Percentiles rank a stretch among this genome's conserved stretches.
Evolutionary conservation across 2,797 vertebrate species (phyloP).

Genomic region (Cyclura pinguis): DNA sequence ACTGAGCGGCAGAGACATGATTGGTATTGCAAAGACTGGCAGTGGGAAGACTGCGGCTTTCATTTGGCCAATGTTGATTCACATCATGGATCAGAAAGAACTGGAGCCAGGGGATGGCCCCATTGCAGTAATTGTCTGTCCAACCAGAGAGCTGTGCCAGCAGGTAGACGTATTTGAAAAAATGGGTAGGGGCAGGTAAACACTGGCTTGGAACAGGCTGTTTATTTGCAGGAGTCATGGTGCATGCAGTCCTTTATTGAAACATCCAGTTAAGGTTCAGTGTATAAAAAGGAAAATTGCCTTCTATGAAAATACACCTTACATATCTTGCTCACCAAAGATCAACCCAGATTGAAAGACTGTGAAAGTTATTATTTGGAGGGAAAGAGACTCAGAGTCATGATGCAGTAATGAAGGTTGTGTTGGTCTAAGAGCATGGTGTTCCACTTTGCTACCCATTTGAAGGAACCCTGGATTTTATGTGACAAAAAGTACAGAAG

Average conservation of each 20-base stretch:
- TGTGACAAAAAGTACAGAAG: not conserved
- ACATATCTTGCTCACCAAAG: not conserved
- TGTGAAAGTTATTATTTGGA: not conserved
- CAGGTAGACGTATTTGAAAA: conserved; percentile 81
- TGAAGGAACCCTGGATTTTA: not conserved
- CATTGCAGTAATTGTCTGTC: conserved; percentile 95
- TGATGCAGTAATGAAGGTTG: not conserved
- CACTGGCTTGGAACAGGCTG: not conserved
- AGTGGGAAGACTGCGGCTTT: conserved; percentile 98
- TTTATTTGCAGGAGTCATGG: not conserved
- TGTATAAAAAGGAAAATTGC: not conserved
- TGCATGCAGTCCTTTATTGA: not conserved
- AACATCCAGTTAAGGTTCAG: not conserved
- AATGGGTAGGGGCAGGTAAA: not conserved
- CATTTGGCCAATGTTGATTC: conserved; percentile 98
- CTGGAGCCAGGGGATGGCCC: conserved; percentile 94
- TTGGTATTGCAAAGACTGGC: conserved; percentile 98
- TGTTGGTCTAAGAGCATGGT: not conserved
- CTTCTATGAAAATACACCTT: not conserved
- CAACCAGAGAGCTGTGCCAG: conserved; percentile 97
- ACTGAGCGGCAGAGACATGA: conserved; percentile 96
- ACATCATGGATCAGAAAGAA: conserved; percentile 99
- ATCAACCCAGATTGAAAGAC: not conserved
- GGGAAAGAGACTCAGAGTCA: not conserved
- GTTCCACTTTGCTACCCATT: not conserved